Evolutionary conservation across 2,113 vertebrate species (phyloP).

Genomic region (Serinus canaria): DNA sequence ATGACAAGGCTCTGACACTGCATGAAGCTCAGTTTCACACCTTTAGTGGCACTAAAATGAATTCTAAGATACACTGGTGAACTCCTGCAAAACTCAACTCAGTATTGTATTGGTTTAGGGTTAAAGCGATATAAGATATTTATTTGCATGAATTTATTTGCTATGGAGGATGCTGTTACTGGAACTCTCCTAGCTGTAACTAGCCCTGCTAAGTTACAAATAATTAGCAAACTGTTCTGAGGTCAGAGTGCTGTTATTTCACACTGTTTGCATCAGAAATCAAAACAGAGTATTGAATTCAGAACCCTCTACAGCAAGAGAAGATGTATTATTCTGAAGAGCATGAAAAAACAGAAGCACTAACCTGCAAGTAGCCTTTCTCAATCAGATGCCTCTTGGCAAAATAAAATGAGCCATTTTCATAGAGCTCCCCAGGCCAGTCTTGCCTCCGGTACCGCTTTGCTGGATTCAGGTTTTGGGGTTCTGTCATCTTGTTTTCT

Average conservation of each 20-base stretch:
- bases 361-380: constrained; percentile 83
- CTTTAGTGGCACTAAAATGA: neutral
- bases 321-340: neutral
- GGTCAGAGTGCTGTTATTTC: neutral
- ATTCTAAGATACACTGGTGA: neutral
- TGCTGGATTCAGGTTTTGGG: constrained; percentile 83
- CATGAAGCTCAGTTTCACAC: neutral
- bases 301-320: neutral
- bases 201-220: neutral
- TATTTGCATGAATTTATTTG: neutral
- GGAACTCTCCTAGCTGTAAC: neutral
- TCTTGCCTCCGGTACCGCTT: constrained; percentile 88
- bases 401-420: constrained; percentile 96
- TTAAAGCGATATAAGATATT: neutral
- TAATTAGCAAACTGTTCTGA: neutral
- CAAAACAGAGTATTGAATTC: neutral
- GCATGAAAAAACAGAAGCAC: neutral
- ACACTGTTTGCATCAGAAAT: neutral
- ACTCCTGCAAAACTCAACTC: neutral
- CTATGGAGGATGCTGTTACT: neutral
- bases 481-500: constrained; percentile 70
- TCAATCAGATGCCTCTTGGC: constrained; percentile 79
- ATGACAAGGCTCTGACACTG: neutral
- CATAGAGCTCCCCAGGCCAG: constrained; percentile 92
- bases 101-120: neutral